A percentile compares a stretch with the other conserved stretches of the same genome.
These are phyloP conservation scores for Chaenogobius annularis DNA, from an alignment of 2,113 vertebrate species.

Conservation along the genomic window DNA sequence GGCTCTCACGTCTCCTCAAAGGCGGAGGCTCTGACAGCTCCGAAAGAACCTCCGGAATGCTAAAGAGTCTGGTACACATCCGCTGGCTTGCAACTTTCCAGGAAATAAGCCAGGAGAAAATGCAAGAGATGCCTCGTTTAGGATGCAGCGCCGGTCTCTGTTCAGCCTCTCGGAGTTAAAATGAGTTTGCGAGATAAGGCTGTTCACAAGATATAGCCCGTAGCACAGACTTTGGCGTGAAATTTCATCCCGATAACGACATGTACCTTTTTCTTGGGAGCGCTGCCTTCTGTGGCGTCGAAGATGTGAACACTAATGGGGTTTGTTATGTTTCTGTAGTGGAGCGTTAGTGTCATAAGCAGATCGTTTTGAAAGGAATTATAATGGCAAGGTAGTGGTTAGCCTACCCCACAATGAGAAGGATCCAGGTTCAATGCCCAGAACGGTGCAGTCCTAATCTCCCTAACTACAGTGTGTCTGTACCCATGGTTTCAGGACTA, in stretches of 20 bases:
- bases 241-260: constrained; percentile 22
- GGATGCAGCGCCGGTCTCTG: constrained; percentile 33
- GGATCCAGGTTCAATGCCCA: not conserved
- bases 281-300: not conserved
- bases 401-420: not conserved
- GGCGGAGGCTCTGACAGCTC: constrained; percentile 62
- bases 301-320: not conserved
- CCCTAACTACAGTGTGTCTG: too few relatives aligned
- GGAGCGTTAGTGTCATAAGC: constrained; percentile 1
- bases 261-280: not conserved
- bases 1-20: not conserved
- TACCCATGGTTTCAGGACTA: too few relatives aligned
- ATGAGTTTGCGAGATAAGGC: constrained; percentile 37
- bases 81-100: constrained; percentile 41
- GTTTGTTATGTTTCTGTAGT: not conserved
- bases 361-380: not conserved
- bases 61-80: constrained; percentile 60
- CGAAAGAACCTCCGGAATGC: constrained; percentile 60
- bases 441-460: too few relatives aligned
- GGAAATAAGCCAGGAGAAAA: constrained; percentile 22
- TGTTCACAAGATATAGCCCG: constrained; percentile 19
- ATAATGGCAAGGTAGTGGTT: not conserved
- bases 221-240: constrained; percentile 15
- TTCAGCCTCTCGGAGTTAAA: constrained; percentile 25
- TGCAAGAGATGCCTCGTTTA: constrained; percentile 26